phyloP scores from a whole-genome alignment of 2,888 invertebrate species.

The Pyrochroa serraticornis region DNA sequence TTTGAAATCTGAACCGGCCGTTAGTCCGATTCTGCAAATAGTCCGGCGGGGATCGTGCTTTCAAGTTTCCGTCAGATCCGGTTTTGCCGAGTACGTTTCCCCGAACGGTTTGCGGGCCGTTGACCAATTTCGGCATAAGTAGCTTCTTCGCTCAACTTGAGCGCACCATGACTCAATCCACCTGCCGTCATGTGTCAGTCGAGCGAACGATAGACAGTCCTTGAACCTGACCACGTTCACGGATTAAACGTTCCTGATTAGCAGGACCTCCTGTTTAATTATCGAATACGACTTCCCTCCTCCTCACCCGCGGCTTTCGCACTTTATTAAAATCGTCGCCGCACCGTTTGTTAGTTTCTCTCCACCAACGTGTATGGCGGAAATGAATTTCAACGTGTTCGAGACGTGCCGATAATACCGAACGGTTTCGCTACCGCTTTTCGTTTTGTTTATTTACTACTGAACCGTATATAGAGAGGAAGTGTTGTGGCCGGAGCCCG shows the following conservation, averaged over 20 bases:
- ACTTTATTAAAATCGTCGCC: no score
- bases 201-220: slow-evolving; percentile 15
- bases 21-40: no score
- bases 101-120: slow-evolving; percentile 1
- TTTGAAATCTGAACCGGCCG: no score
- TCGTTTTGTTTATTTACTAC: background rate
- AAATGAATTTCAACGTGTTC: no score
- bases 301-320: no score
- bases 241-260: slow-evolving; percentile 9
- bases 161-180: slow-evolving; percentile 9
- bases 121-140: slow-evolving; percentile 16
- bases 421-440: background rate
- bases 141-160: background rate
- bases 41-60: no score
- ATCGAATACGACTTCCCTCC: no score
- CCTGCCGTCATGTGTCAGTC: slow-evolving; percentile 23
- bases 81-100: background rate
- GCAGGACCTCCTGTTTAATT: background rate
- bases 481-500: background rate
- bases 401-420: background rate
- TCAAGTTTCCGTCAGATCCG: no score
- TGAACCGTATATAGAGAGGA: background rate
- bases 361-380: no score
- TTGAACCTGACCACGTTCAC: slow-evolving; percentile 15
- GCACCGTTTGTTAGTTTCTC: no score